Base-by-base conservation (phyloP, 2,113 vertebrate species). In the Athene noctua region DNA sequence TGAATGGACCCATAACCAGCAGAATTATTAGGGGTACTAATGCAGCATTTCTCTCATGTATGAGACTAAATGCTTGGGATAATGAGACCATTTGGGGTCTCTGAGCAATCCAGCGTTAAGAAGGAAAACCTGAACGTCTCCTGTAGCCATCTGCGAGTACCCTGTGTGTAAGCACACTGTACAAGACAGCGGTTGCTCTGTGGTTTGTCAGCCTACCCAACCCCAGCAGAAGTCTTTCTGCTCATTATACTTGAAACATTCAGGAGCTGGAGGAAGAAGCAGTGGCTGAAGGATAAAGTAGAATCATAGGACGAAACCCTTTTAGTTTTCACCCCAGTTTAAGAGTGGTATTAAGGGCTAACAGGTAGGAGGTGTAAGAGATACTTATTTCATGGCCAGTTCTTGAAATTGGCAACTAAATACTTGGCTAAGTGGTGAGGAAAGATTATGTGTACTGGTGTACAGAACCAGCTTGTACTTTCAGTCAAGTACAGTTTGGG, bases 81-180 rank as follows among this genome's bases (percentile, higher is more conserved):
- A 86, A 38, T 27, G 79, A 74, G 79, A 47, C 88, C 10, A 14
- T 17, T 22, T 67, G 82, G 38, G 61, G 55, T 67, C 49, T 86
- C 68, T 10, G 23, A 65, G 55, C 62, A 83, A 40, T 32, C 57
- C 8, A 1, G 38, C 1, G 6, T 49, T 30, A 26, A 13, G 49
- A 55, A 68, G 65, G 40, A 84, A 65, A 92, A 59, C 57, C 72
- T 68, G 65, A 58, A 72, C 65, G 80, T 81, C 80, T 95, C 52
- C 0, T 6, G 21, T 46, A 46, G 14, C 49, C 0, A 3, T 6
- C 5, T 6, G 6, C 5, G 52, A 46, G 20, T 66, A 86, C 61
- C 30, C 52, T 47, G 30, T 15, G 20, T 46, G 54, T 61, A 30
- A 20, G 18, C 49, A 15, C 0, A 1, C 15, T 29, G 21, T 55